Evolutionary conservation across 2,113 vertebrate genomes (phyloP).

Genomic region (Chloropsis hardwickii): DNA sequence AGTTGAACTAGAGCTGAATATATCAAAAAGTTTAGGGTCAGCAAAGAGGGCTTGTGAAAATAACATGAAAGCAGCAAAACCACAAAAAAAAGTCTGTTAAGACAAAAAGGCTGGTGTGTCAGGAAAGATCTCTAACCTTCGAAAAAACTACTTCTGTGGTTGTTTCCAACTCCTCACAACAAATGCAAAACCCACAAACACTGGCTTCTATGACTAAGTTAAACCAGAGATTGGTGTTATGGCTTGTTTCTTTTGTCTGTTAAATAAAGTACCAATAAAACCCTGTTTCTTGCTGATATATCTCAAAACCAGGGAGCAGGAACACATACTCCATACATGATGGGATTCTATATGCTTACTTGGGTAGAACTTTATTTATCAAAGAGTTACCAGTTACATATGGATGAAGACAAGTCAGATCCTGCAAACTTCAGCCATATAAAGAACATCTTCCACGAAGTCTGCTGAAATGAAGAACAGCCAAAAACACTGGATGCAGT

Average conservation of each 20-base stretch:
- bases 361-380: background rate
- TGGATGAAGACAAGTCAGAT: conserved; percentile 6
- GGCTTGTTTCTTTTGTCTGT: background rate
- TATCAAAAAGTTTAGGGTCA: conserved; percentile 5
- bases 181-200: background rate
- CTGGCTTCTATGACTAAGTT: background rate
- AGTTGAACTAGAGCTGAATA: background rate
- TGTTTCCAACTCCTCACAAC: background rate
- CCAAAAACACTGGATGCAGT: background rate
- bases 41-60: conserved; percentile 40
- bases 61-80: conserved; percentile 18
- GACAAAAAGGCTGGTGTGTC: background rate
- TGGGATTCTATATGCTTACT: background rate
- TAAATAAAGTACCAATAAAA: background rate
- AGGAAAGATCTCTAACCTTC: background rate
- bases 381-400: background rate
- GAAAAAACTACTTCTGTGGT: background rate
- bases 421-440: background rate
- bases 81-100: background rate
- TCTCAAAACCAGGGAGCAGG: background rate
- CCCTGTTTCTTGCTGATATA: background rate
- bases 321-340: background rate
- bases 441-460: background rate
- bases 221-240: background rate
- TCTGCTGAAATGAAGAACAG: background rate